Base-by-base conservation (phyloP, 2,888 invertebrate species). In the Pardosa pseudoannulata region DNA sequence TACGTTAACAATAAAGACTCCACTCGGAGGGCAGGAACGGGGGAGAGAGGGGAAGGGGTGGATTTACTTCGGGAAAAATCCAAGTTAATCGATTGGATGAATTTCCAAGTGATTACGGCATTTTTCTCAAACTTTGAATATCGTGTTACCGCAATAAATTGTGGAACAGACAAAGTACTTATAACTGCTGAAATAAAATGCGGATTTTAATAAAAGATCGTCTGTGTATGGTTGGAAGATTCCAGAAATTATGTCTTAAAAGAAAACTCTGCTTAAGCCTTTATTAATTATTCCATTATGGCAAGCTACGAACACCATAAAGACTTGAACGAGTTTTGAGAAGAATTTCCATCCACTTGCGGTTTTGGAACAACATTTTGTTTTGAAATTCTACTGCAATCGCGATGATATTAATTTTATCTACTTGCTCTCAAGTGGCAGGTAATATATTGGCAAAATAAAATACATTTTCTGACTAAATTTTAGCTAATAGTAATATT, bases 51-150 rank as follows among this genome's bases (percentile, higher is more conserved):
- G 41, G 1, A 46, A 11, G 9, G 41, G 16, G 23, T 3, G 56
- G 23, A 23, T 56, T 56, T 23, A 23, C 56, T 56, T 19, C 56
- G 23, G 56, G 56, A 56, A 56, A 56, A 56, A 23, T 56, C 56
- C 3, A 1, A 7, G 23, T 23, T 46, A 56, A 56, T 56, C 56
- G 56, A 56, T 56, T 23, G 23, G 56, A 56, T 56, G 56, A 56
- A 56, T 23, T 56, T 56, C 23, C 1, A 56, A 56, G 5, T 56
- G 56, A 56, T 56, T 56, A 23, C 23, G 19, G 5, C 23, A 56
- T 56, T 56, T 56, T 56, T 56, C 56, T 23, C 16, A 23, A 56
- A 56, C 36, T 36, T n/a, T 23, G 56, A 56, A 23, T 23, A 56
- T 56, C 11, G 11, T 56, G 56, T 19, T 5, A 23, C 19, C 1